Percentiles rank a stretch among this genome's conserved stretches.
Evolutionary conservation across 2,888 invertebrate genomes (phyloP).

Genomic region (Lysandra bellargus): DNA sequence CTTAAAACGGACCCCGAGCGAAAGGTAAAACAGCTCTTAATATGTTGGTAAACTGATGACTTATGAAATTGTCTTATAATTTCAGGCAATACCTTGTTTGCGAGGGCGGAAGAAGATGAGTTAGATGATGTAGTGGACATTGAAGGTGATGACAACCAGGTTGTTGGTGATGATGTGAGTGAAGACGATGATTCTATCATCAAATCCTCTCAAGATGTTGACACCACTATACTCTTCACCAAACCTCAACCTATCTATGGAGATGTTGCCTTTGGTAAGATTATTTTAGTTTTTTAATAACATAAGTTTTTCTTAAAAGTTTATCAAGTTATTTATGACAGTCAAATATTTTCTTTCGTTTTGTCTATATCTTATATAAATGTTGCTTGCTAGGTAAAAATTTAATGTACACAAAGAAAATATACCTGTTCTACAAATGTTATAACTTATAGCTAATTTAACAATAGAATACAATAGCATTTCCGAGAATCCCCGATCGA

Average conservation of each 20-base stretch:
- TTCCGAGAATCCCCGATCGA: no score
- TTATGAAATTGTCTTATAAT: constrained; percentile 41
- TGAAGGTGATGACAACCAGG: constrained; percentile 82
- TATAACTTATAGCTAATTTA: no score
- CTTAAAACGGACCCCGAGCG: no score
- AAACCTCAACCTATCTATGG: constrained; percentile 85
- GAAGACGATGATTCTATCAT: constrained; percentile 82
- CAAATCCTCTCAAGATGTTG: constrained; percentile 93
- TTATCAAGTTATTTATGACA: background rate
- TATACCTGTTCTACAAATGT: no score
- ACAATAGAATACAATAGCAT: no score
- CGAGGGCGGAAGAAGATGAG: constrained; percentile 84
- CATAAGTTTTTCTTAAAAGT: background rate
- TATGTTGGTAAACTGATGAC: background rate
- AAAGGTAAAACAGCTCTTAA: no score
- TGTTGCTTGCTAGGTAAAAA: no score
- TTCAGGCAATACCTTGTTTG: constrained; percentile 71
- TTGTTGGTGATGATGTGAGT: constrained; percentile 83
- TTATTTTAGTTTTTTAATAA: background rate
- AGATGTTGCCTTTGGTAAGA: constrained; percentile 83
- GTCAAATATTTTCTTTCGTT: no score
- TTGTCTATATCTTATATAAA: no score
- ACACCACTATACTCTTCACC: constrained; percentile 94
- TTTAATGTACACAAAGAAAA: no score
- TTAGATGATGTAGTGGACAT: constrained; percentile 86